Conservation (phyloP, 2,113 vertebrate species). For the Balaeniceps rex region DNA sequence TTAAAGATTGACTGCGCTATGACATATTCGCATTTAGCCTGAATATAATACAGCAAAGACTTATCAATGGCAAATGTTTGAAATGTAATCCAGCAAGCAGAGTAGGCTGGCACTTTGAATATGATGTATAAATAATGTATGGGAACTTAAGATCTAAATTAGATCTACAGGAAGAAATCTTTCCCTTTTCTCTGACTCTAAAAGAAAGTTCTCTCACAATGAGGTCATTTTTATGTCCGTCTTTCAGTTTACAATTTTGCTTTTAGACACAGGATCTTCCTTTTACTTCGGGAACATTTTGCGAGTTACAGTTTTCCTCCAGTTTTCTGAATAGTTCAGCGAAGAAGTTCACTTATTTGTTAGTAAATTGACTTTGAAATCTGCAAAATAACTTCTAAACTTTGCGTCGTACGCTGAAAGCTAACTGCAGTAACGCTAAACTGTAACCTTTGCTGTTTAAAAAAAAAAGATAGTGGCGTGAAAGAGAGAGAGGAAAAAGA, state of each 20-base stretch:
- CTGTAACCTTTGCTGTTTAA: background rate
- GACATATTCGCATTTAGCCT: conserved; percentile 46
- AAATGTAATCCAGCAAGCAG: conserved; percentile 47
- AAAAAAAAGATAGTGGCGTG: conserved; percentile 28
- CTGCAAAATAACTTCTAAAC: conserved; percentile 28
- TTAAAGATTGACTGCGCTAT: conserved; percentile 57
- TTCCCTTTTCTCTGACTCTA: conserved; percentile 32
- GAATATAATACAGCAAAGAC: conserved; percentile 47
- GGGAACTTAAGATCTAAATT: conserved; percentile 44
- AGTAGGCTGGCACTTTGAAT: conserved; percentile 20
- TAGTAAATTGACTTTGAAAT: conserved; percentile 1
- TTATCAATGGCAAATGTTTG: conserved; percentile 61
- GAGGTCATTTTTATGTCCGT: conserved; percentile 17
- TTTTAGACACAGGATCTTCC: conserved; percentile 23
- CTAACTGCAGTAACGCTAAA: background rate
- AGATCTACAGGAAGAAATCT: conserved; percentile 42
- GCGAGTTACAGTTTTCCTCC: background rate
- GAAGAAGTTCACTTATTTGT: background rate
- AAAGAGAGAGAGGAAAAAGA: conserved; percentile 57
- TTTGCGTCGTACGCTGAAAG: background rate
- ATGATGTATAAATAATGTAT: conserved; percentile 52
- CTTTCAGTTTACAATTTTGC: conserved; percentile 13
- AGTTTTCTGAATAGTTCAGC: background rate
- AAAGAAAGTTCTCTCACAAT: conserved; percentile 20
- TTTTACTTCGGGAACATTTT: background rate